Evolutionary conservation across 2,888 invertebrate species (phyloP), one percentile per base, ranked within the genome.

Genomic region (Philhelius pedissequus): DNA sequence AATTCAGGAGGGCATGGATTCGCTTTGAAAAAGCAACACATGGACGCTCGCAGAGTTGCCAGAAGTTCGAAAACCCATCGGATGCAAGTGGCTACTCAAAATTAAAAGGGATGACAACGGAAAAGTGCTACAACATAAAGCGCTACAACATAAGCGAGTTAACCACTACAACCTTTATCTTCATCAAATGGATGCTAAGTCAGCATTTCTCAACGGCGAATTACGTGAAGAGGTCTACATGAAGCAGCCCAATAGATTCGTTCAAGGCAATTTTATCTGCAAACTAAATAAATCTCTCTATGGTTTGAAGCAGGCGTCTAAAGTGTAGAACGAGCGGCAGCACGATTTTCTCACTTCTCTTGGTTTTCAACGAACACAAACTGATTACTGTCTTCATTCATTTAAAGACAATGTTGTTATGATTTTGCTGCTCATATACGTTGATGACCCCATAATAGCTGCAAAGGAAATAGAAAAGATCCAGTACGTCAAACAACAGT

Each of bases 251-350:
- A 18, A 60, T 25, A 35, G 58, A 48, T 60, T 71, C 18, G 18
- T 13, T 32, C 22, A 2, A 20, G 58, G 15, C 48, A 60, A 71
- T 60, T 20, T 48, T 11, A 75, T 81, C 4, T 84, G 62, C 52
- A 50, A 71, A 38, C 27, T 86, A 20, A 68, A 78, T 9, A 84
- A 76, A 43, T 43, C 66, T 27, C 22, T 84, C 18, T 86, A 86
- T 58, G n/a, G 86, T n/a, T 30, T 86, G 7, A 80, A 86, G n/a
- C 86, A 84, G 54, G 71, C n/a, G n/a, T n/a, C n/a, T n/a, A n/a
- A n/a, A 25, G 32, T 60, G 40, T 83, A 80, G 82, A 76, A 86
- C 11, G 25, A 79, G 40, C 75, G 66, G n/a, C n/a, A 48, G 15
- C 40, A 45, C 15, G 5, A 15, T 40, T 40, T 40, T 5, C 2